Conservation (phyloP, 2,797 vertebrate genomes). For the Atherinosoma microstoma region DNA sequence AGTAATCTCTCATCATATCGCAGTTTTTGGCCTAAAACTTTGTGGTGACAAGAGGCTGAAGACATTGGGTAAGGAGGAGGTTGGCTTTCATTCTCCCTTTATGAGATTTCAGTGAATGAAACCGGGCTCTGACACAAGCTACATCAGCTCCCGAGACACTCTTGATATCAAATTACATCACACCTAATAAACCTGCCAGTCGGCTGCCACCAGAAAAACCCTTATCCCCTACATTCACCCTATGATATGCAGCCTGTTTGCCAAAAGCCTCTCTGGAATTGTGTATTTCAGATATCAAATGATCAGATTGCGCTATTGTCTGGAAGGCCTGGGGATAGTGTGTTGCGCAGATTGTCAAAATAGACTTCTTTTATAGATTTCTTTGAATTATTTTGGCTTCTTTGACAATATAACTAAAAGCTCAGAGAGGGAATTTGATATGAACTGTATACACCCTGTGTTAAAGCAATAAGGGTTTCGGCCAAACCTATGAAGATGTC, state of each 20-base stretch:
- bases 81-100: constrained; percentile 20
- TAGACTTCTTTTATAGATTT: constrained; percentile 57
- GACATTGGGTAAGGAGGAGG: constrained; percentile 14
- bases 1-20: constrained; percentile 35
- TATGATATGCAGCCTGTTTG: constrained; percentile 48
- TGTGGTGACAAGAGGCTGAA: constrained; percentile 36
- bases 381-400: constrained; percentile 53
- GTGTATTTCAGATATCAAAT: constrained; percentile 58
- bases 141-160: constrained; percentile 53
- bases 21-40: constrained; percentile 17
- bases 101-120: constrained; percentile 51
- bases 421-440: constrained; percentile 37
- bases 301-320: constrained; percentile 52
- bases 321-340: constrained; percentile 44
- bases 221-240: constrained; percentile 44
- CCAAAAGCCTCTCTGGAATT: constrained; percentile 56
- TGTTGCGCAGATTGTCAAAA: constrained; percentile 59
- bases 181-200: constrained; percentile 72
- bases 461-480: constrained; percentile 42
- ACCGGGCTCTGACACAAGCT: constrained; percentile 44
- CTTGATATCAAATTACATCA: constrained; percentile 54
- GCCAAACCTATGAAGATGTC: constrained; percentile 64
- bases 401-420: constrained; percentile 45
- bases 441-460: constrained; percentile 44
- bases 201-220: constrained; percentile 48